Base-by-base conservation (phyloP, 1,140 invertebrate species). In the Apis cerana region DNA sequence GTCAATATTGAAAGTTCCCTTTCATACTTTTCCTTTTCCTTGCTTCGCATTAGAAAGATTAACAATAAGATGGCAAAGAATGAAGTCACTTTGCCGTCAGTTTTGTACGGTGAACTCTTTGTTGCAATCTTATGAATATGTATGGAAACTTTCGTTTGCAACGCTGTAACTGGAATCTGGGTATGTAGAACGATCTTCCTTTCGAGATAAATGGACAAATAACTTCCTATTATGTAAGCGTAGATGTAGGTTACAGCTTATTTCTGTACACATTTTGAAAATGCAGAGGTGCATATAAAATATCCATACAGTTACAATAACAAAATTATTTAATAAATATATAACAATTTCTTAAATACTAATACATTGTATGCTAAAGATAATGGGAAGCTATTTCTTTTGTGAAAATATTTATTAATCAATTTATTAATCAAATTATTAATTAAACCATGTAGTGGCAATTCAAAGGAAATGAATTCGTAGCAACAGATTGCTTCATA, bases 61-160 rank as follows among this genome's bases (percentile, higher is more conserved):
- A 56, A n/a, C 43, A 27, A 23, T 65, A 48, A 64, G 75, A 67
- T 62, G 54, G 75, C 59, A 54, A 74, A 43, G n/a, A 23, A 75
- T 61, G 61, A 80, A 75, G 83, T 85, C 69, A 77, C 64, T 59
- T 50, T 56, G 13, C n/a, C 11, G 65, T 56, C 52, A 23, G 4
- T 84, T 88, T 13, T 75, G 19, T 43, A 9, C 77, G 61, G 33
- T 15, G 50, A 76, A 56, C 48, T 27, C 58, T 82, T 87, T 85
- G 67, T 64, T 62, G 82, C 77, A 81, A 88, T 68, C 83, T 88
- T 80, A 88, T 88, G 54, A 88, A 88, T 88, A 88, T 87, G 86
- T 68, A 88, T 75, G 43, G 21, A 11, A 43, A 69, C 83, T 85
- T 85, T 80, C 72, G 43, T 88, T 82, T 9, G 85, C 54, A 52